These are phyloP conservation scores for Batillaria attramentaria DNA, from an alignment of 1,140 invertebrate species.

Conservation along the genomic window DNA sequence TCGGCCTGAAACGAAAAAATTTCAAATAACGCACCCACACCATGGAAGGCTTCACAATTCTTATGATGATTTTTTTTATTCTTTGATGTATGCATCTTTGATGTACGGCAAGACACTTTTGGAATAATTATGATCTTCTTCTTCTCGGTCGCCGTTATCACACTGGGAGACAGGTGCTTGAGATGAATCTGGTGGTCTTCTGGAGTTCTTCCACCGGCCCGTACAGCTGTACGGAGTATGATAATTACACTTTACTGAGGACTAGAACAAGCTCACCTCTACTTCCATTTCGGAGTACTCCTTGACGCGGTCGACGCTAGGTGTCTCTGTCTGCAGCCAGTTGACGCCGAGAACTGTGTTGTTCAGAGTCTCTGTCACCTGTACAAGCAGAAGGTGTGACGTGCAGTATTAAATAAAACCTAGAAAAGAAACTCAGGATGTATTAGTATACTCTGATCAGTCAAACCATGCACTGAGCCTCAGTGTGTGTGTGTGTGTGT, in stretches of 20 bases:
- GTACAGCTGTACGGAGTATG: background rate
- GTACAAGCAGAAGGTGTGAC: too few species aligned
- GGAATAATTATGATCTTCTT: background rate
- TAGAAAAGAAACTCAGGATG: too few species aligned
- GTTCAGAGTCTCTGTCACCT: background rate
- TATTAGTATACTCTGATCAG: too few species aligned
- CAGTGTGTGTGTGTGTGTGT: background rate
- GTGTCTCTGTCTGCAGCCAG: background rate
- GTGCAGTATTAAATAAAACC: too few species aligned
- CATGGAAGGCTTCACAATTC: background rate
- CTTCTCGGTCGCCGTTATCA: background rate
- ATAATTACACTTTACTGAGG: background rate
- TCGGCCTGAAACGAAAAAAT: background rate
- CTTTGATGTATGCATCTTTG: background rate
- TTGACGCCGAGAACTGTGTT: background rate
- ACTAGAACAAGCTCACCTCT: background rate
- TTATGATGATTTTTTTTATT: background rate
- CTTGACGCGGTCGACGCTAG: background rate
- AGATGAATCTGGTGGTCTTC: too few species aligned
- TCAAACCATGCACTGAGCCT: too few species aligned
- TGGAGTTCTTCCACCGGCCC: too few species aligned
- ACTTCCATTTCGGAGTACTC: background rate
- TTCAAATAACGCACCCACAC: background rate
- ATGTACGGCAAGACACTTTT: background rate
- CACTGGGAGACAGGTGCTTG: too few species aligned